Evolutionary conservation across 2,888 invertebrate species (phyloP), one percentile per base, ranked within the genome.

Genomic region (Coleophora deauratella): DNA sequence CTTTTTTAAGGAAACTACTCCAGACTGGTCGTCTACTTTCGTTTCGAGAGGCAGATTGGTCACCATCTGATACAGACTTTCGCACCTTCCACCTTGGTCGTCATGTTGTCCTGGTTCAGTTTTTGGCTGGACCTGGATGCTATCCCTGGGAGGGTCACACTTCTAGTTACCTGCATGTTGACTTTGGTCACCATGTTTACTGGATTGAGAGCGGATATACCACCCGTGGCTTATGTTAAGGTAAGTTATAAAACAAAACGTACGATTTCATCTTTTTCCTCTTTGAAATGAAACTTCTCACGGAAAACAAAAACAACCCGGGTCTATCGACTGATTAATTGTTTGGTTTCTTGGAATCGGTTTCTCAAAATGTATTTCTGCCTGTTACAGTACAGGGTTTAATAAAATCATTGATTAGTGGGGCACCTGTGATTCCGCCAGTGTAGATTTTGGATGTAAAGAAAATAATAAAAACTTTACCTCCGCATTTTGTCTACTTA

Each of bases 171-270:
- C 9, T 94, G 94, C 66, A 91, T 95, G 90, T 82, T 95, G 56
- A 94, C 94, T 0, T 76, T 95, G 33, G 93, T 94, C 35, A 95
- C 94, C 13, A 94, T 94, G 93, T 95, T 95, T 59, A 93, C 94
- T 4, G 93, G 94, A 0, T 71, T 94, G 10, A 86, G 93, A 60
- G 92, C 92, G 39, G 93, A 94, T 70, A 92, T 95, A 57, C 95
- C 94, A 27, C 94, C 94, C 31, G 94, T 95, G 8, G 94, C 94
- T 38, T 95, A 95, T 72, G 91, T 95, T 3, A 95, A 94, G 88
- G 95, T 93, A 76, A 62, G 61, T 42, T 28, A 13, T 21, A 28
- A 28, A n/a, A n/a, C n/a, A n/a, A n/a, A n/a, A n/a, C n/a, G n/a
- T n/a, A n/a, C n/a, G n/a, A n/a, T n/a, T n/a, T n/a, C n/a, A n/a